Evolutionary conservation across 2,888 invertebrate genomes (phyloP).

Genomic region (Pyralis farinalis): DNA sequence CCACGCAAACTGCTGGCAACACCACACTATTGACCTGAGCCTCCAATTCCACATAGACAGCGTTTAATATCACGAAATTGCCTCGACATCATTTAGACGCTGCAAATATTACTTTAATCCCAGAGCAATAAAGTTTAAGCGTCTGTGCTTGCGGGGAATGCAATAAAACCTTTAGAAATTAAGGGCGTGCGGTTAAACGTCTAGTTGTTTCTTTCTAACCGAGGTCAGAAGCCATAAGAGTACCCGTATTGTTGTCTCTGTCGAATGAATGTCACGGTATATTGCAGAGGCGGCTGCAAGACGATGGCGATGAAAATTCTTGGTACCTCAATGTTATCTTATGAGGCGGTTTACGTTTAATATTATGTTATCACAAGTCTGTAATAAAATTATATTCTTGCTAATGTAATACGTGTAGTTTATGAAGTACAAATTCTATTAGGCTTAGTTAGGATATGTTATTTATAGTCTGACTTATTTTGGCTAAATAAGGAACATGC

Average conservation of each 20-base stretch:
- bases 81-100: constrained; percentile 75
- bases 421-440: constrained; percentile 11
- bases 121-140: constrained; percentile 79
- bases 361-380: constrained; percentile 62
- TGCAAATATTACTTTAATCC: constrained; percentile 81
- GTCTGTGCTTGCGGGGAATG: constrained; percentile 77
- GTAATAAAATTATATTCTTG: constrained; percentile 31
- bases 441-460: too few relatives aligned
- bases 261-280: constrained; percentile 63
- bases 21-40: constrained; percentile 72
- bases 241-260: constrained; percentile 57
- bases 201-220: constrained; percentile 71
- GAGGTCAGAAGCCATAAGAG: constrained; percentile 50
- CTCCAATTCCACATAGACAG: constrained; percentile 63
- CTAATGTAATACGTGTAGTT: constrained; percentile 8
- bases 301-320: constrained; percentile 75
- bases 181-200: constrained; percentile 56
- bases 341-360: constrained; percentile 70
- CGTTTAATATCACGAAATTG: constrained; percentile 77
- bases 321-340: constrained; percentile 74
- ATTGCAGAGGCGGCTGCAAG: constrained; percentile 70
- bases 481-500: too few relatives aligned
- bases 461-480: too few relatives aligned
- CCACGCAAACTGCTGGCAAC: constrained; percentile 61
- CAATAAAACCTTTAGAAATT: constrained; percentile 78